A percentile compares a stretch with the other conserved stretches of the same genome.
Conservation (phyloP, 35 echinoderm and acorn worm species). For the Lytechinus pictus region DNA sequence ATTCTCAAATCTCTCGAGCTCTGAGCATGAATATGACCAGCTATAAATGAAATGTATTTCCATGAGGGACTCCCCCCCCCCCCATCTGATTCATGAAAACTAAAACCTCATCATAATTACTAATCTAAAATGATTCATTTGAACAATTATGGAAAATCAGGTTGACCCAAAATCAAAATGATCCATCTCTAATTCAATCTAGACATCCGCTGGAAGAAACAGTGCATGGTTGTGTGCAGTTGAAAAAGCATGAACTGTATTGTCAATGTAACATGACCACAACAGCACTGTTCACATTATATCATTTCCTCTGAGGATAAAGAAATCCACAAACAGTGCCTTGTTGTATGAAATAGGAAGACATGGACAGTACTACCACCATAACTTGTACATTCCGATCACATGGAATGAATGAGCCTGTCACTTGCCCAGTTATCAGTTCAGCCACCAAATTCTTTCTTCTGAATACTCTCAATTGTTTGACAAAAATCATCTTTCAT, state of each 20-base stretch:
- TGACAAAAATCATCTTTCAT: no score
- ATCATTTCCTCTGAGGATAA: no score
- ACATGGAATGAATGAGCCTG: no score
- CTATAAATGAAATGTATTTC: background rate
- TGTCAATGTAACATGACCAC: no score
- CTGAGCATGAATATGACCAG: background rate
- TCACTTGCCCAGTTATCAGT: no score
- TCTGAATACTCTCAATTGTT: no score
- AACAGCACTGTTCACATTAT: no score
- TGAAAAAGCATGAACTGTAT: background rate
- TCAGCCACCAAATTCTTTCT: no score
- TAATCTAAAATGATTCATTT: constrained; percentile 5
- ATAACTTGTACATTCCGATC: no score
- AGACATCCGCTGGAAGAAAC: background rate
- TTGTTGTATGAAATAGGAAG: no score
- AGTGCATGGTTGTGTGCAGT: background rate
- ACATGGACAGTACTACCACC: no score
- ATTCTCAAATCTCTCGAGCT: background rate
- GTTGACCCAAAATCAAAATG: constrained; percentile 10
- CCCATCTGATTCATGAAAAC: background rate
- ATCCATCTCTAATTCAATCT: constrained; percentile 5
- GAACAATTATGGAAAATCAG: background rate
- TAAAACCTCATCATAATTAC: constrained; percentile 12
- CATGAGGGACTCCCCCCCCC: background rate
- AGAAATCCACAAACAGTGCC: no score